Base-by-base conservation (phyloP, 2,113 vertebrate species). In the Rhinolophus sinicus region DNA sequence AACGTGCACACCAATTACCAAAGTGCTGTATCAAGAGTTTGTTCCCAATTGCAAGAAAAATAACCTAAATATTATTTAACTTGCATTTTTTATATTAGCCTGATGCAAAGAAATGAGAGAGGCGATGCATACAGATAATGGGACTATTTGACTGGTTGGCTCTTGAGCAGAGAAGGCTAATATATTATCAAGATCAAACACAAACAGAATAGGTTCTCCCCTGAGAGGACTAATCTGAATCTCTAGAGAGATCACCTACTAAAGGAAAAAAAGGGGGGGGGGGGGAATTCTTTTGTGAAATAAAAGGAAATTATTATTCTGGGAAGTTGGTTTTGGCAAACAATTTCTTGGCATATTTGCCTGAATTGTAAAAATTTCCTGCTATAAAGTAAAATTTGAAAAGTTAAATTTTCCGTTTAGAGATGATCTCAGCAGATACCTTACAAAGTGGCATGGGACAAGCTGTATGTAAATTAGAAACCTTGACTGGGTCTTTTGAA, bases 1-100 rank as follows among this genome's bases (percentile, higher is more conserved):
- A 58, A 44, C 21, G 35, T 38, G 47, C 30, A 56, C 96, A 33
- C 3, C 15, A 9, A 24, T 76, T 18, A 22, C 8, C 33, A 78
- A 88, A 62, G 90, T 81, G 67, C 89, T 40, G 22, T 81, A 72
- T 78, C 84, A 95, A 93, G 47, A 97, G 15, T 95, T 72, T 75
- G 35, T 88, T 44, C 38, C 19, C 28, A 35, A 7, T 10, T 19
- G 13, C 35, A 50, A 88, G 26, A 70, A 26, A 93, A 83, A 44
- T 44, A 77, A 75, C 13, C 4, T 52, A 40, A 62, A 44, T 67
- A 56, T 62, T 64, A 52, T 28, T 90, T 92, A 76, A 89, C 8
- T 35, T 91, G 7, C 8, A 28, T 82, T 82, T 81, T 14, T 72
- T 87, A 58, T 35, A 40, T 54, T 80, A 58, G 12, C 6, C 44